Base-by-base conservation (phyloP, 92 coral and sea anemone genomes). In the Phenganax marumi region DNA sequence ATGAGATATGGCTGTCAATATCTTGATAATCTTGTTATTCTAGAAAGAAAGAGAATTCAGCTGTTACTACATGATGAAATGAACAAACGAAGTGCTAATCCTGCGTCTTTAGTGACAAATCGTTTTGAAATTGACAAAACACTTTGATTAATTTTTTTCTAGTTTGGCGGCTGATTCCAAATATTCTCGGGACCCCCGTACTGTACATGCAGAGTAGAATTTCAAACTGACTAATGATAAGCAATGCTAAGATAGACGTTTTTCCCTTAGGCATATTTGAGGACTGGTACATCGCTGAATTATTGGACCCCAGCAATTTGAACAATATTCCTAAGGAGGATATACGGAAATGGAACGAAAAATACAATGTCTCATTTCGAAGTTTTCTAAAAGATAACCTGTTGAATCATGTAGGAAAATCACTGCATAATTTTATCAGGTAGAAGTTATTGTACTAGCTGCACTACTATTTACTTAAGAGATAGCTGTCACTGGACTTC, bases 401-500 rank as follows among this genome's bases (percentile, higher is more conserved):
- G 54, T 2, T 78, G n/a, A 78, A 78, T 17, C 4, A 78, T 62
- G 53, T 78, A 43, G 83, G 83, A 18, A 78, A 63, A 58, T 52
- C 83, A 12, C 39, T 78, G 58, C 12, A 49, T 48, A 72, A 78
- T n/a, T 78, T 61, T 23, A 61, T 78, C 48, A 43, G 83, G 83
- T 78, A 57, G 0, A 33, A 33, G 43, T 33, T 0, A 33, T 33
- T 33, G 43, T 33, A 33, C 43, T n/a, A n/a, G n/a, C n/a, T 33
- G 43, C 43, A 33, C 43, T 33, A 33, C 2, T 56, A 19, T 56
- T 14, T 56, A 56, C 2, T 21, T 3, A 14, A 56, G 17, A 56
- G 63, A 56, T 56, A 56, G 63, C 63, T 56, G 3, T 56, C 3
- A 19, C 63, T 56, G 3, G 22, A 19, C 17, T 14, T 14, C n/a